Base-by-base conservation (phyloP, 2,113 vertebrate species). In the Rhea pennata region DNA sequence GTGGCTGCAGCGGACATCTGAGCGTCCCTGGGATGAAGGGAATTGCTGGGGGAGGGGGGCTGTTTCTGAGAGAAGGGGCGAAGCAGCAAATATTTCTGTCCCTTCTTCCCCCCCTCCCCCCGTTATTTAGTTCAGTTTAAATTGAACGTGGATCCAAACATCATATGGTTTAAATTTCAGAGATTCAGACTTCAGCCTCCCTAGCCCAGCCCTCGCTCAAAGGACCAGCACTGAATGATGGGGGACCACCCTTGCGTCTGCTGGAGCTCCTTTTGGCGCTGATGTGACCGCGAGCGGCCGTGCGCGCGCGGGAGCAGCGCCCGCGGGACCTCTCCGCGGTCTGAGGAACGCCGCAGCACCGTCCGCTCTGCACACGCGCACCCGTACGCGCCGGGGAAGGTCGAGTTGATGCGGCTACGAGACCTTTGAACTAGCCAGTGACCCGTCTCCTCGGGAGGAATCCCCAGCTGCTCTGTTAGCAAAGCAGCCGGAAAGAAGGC, bases 161-260 rank as follows among this genome's bases (percentile, higher is more conserved):
- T 93, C 82, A 64, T 22, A 62, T 61, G 88, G 85, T 84, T 92
- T 86, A 40, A 80, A 84, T 64, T 93, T 80, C 53, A 92, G 82
- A 71, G 54, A 76, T 42, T 65, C 90, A 93, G 78, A 64, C 79
- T 84, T 75, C 64, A 59, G 82, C 85, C 69, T 95, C 79, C 85
- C 62, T 15, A 1, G 27, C 85, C 79, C 95, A 50, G 94, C 92
- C 90, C 93, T 88, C 1, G 0, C 93, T 96, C 6, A 0, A 74
- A 94, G 90, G 94, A 96, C 82, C 90, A 83, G 21, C 67, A 2
- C 39, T n/a, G 87, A 46, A 77, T 84, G 79, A 67, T 90, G 48
- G 66, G 83, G 51, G 88, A 86, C 85, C 85, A 96, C 93, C 88
- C 94, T 87, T 1, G 14, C 84, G 87, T 75, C 84, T 81, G 85